Conservation (phyloP, 92 coral and sea anemone species). For the Muricea muricata region DNA sequence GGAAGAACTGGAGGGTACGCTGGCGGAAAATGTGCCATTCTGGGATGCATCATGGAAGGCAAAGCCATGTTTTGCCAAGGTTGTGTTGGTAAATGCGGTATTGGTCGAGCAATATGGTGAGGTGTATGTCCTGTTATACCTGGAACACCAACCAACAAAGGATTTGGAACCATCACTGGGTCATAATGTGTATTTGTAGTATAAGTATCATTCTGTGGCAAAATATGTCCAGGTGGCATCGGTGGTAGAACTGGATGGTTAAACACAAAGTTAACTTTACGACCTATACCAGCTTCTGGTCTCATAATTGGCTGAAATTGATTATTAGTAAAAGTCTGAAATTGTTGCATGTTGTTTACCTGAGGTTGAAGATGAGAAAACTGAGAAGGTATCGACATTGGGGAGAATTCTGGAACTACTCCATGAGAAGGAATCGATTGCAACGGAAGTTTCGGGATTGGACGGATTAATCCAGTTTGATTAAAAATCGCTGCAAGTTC, state of each 20-base stretch:
- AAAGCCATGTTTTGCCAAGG: constrained; percentile 13
- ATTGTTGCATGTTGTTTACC: constrained; percentile 31
- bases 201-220: constrained; percentile 33
- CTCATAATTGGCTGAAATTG: constrained; percentile 28
- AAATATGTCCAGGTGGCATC: neutral
- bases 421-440: neutral
- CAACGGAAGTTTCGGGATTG: constrained; percentile 18
- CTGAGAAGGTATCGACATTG: constrained; percentile 4
- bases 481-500: constrained; percentile 15
- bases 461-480: neutral
- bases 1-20: constrained; percentile 39
- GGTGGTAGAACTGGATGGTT: neutral
- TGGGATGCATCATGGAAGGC: constrained; percentile 11
- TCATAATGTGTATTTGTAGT: constrained; percentile 34
- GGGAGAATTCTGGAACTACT: constrained; percentile 11
- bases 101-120: constrained; percentile 18
- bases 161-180: constrained; percentile 23
- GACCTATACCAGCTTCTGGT: constrained; percentile 25
- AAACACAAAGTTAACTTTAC: constrained; percentile 11
- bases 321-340: neutral
- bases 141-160: constrained; percentile 27
- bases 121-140: constrained; percentile 20
- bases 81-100: constrained; percentile 17
- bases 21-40: constrained; percentile 29
- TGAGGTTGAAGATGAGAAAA: constrained; percentile 5